Percentiles rank a stretch among this genome's conserved stretches.
Conservation (phyloP, 2,113 vertebrate species). For the Tapirus terrestris region DNA sequence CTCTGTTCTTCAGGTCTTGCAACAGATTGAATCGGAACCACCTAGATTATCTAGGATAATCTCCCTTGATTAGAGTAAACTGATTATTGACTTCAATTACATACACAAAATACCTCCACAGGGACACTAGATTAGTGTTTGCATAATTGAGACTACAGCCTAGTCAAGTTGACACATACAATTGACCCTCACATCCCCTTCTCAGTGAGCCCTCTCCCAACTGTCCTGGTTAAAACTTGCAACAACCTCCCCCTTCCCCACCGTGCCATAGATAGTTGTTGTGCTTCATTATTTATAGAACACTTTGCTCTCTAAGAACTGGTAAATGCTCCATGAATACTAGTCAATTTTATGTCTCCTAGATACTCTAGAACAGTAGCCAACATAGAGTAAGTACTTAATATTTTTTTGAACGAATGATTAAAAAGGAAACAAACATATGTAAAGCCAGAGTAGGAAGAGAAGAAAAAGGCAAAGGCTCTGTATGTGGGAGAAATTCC, state of each 20-base stretch:
- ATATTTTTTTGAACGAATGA: background rate
- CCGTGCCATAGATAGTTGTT: fast-evolving
- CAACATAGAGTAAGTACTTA: background rate
- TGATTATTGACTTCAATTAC: background rate
- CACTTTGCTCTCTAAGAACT: background rate
- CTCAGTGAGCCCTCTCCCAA: background rate
- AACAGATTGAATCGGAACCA: background rate
- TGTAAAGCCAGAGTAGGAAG: background rate
- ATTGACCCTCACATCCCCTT: background rate
- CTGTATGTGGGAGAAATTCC: background rate
- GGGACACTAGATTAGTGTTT: background rate
- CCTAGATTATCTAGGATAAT: no score
- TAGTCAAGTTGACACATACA: background rate
- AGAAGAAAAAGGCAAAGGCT: background rate
- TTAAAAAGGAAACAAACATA: background rate
- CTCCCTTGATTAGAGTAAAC: background rate
- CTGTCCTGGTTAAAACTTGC: background rate
- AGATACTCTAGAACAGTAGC: fast-evolving
- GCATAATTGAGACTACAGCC: background rate
- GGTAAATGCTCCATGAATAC: background rate
- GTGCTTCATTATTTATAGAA: background rate
- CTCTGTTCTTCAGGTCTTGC: background rate
- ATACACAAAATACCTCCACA: no score
- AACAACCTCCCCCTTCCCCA: background rate
- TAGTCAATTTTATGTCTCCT: background rate